Evolutionary conservation across 2,888 invertebrate species (phyloP).

Genomic region (Andrena bicolor): DNA sequence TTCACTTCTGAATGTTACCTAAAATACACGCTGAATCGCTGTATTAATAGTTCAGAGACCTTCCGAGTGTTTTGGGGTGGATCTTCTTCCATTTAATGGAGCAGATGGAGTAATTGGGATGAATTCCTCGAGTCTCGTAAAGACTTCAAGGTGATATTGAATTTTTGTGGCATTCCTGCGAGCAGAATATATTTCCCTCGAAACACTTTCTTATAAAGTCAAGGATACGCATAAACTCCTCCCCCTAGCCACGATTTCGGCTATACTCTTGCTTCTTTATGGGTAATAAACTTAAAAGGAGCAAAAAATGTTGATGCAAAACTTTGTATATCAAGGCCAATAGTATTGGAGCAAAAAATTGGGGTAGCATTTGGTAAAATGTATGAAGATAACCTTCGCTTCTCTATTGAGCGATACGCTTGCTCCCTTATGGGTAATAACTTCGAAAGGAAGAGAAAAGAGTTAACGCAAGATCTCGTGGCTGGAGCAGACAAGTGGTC

Average conservation of each 20-base stretch:
- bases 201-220: neutral
- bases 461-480: neutral
- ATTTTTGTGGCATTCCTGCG: neutral
- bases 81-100: neutral
- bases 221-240: neutral
- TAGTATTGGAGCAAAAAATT: neutral
- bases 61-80: neutral
- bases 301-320: slow-evolving; percentile 1
- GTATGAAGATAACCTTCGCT: neutral
- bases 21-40: neutral
- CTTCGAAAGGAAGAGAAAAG: neutral
- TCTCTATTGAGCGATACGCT: neutral
- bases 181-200: neutral
- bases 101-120: neutral
- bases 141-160: neutral
- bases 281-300: neutral
- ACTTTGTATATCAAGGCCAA: neutral
- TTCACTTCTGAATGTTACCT: neutral
- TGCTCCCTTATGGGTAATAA: neutral
- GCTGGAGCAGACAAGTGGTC: neutral
- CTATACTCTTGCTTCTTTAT: neutral
- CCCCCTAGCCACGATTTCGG: neutral
- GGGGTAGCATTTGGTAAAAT: neutral
- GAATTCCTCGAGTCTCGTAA: neutral
- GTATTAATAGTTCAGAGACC: neutral